phyloP scores from a whole-genome alignment of 2,888 invertebrate genomes.

The Conomelus anceps region DNA sequence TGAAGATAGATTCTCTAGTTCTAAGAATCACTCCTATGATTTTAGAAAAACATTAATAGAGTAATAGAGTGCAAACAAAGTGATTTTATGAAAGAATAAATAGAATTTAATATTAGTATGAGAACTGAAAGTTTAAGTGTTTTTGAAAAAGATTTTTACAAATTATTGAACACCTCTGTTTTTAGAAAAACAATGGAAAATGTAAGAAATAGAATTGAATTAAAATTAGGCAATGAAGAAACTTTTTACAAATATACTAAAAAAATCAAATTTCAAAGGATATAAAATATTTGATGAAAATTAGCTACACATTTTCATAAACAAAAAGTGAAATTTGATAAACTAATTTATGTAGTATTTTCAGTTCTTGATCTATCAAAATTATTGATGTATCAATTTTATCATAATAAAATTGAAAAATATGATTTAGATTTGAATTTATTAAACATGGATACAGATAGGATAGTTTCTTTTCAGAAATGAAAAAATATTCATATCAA shows the following conservation, averaged over 20 bases:
- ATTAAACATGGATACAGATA: slow-evolving; percentile 9
- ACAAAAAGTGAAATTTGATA: too few species aligned
- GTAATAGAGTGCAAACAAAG: not conserved
- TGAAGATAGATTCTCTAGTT: too few species aligned
- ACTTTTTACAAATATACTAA: not conserved
- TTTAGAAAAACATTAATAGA: slow-evolving; percentile 6
- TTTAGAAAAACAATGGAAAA: slow-evolving; percentile 15
- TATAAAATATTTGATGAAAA: not conserved
- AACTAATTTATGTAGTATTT: too few species aligned
- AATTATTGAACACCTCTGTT: slow-evolving; percentile 1
- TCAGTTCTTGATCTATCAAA: slow-evolving; percentile 14
- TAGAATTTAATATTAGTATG: slow-evolving; percentile 4
- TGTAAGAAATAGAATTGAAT: not conserved
- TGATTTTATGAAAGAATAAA: not conserved
- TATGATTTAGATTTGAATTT: not conserved
- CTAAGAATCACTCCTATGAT: too few species aligned
- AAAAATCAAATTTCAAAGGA: not conserved
- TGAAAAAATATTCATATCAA: not conserved
- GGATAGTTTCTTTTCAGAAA: not conserved
- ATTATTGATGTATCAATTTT: slow-evolving; percentile 5
- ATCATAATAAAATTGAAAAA: too few species aligned
- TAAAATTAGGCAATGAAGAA: slow-evolving; percentile 2
- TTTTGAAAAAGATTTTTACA: slow-evolving; percentile 16
- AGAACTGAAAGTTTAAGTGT: not conserved
- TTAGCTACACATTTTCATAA: not conserved